These are phyloP conservation scores for Amphilophus citrinellus DNA, from an alignment of 2,113 vertebrate species.

Conservation along the genomic window DNA sequence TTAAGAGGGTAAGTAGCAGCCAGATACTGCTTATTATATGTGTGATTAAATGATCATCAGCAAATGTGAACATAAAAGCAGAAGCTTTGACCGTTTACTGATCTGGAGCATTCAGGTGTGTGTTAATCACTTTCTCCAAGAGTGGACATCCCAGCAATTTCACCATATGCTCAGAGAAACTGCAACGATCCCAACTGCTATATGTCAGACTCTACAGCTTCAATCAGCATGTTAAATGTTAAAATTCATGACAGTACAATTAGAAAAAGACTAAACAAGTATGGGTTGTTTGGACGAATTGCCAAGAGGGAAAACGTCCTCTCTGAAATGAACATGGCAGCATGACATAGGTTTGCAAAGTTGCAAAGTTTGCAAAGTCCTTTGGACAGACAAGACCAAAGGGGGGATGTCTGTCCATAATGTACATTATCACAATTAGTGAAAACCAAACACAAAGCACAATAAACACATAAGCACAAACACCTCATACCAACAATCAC, in stretches of 20 bases:
- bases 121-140: background rate
- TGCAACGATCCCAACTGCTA: background rate
- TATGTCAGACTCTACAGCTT: too few species aligned
- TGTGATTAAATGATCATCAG: background rate
- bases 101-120: background rate
- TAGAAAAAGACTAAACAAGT: background rate
- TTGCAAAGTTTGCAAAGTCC: background rate
- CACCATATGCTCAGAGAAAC: background rate
- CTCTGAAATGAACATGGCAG: background rate
- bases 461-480: background rate
- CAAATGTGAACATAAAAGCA: background rate
- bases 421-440: background rate
- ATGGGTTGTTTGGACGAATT: background rate
- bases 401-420: background rate
- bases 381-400: background rate
- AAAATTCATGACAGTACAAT: background rate
- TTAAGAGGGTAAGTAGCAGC: too few species aligned
- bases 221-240: too few species aligned
- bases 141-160: background rate
- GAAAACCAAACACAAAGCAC: background rate
- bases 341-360: background rate
- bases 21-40: too few species aligned
- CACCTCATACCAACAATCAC: conserved; percentile 1
- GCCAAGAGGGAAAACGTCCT: background rate
- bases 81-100: background rate